A percentile compares a stretch with the other conserved stretches of the same genome.
These are phyloP conservation scores for Takifugu rubripes DNA, from an alignment of 2,797 vertebrate species.

Conservation along the genomic window DNA sequence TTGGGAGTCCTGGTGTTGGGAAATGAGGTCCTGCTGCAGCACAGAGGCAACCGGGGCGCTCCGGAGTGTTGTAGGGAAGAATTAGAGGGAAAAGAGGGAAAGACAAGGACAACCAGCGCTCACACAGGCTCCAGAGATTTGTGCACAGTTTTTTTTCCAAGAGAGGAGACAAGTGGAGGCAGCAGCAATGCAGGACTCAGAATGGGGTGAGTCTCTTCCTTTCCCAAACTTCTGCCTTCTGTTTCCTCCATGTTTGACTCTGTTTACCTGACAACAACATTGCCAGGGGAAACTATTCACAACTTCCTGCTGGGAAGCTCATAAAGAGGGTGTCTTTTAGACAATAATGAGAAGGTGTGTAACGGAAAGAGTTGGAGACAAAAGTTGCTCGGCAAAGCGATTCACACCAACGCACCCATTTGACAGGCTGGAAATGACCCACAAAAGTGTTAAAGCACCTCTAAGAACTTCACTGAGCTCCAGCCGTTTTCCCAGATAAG, in stretches of 20 bases:
- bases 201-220: conserved; percentile 58
- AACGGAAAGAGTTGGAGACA: conserved; percentile 33
- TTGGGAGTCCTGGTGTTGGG: conserved; percentile 58
- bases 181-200: conserved; percentile 73
- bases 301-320: conserved; percentile 24
- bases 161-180: conserved; percentile 60
- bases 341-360: conserved; percentile 38
- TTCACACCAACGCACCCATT: conserved; percentile 22
- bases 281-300: conserved; percentile 41
- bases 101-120: conserved; percentile 21
- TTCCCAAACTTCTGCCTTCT: conserved; percentile 20
- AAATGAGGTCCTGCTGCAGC: conserved; percentile 50
- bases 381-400: conserved; percentile 20
- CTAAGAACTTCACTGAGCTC: conserved; percentile 6
- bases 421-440: conserved; percentile 31
- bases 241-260: conserved; percentile 16
- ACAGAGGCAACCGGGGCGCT: conserved; percentile 40
- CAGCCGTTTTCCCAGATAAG: conserved; percentile 11
- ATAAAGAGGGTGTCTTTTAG: conserved; percentile 32
- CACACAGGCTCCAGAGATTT: conserved; percentile 43
- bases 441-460: background rate
- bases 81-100: conserved; percentile 29
- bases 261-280: conserved; percentile 27
- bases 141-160: conserved; percentile 32
- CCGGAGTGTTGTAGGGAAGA: conserved; percentile 39